phyloP scores from a whole-genome alignment of 2,797 vertebrate species.

The Ptychobarbus kaznakovi region DNA sequence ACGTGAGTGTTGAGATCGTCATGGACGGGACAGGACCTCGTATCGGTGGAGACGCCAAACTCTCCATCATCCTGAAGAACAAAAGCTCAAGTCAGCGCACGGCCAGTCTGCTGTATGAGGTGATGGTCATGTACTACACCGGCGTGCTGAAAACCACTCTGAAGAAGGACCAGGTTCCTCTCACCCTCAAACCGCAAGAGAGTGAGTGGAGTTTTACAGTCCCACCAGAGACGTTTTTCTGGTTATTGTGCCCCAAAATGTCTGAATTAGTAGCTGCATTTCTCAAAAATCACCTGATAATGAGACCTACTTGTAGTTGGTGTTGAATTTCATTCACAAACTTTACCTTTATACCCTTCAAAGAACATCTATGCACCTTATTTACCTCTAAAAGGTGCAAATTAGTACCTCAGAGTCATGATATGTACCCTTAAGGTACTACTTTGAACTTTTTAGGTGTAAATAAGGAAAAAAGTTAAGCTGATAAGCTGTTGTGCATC shows the following conservation, averaged over 20 bases:
- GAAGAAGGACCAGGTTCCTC: slow-evolving; percentile 78
- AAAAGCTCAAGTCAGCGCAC: slow-evolving; percentile 73
- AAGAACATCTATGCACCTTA: too few species aligned
- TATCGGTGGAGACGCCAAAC: slow-evolving; percentile 79
- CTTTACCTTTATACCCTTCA: too few species aligned
- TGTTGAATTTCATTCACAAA: neutral
- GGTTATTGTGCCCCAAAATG: neutral
- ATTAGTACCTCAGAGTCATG: too few species aligned
- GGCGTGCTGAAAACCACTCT: slow-evolving; percentile 82
- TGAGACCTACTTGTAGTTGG: neutral
- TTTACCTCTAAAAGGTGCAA: too few species aligned
- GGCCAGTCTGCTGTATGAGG: slow-evolving; percentile 82
- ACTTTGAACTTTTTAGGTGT: too few species aligned
- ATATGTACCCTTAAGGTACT: too few species aligned
- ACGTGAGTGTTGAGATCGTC: slow-evolving; percentile 79
- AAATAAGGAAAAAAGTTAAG: too few species aligned
- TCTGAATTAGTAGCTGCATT: neutral
- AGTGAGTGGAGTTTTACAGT: slow-evolving; percentile 69
- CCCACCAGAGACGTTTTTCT: neutral
- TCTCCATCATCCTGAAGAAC: slow-evolving; percentile 83
- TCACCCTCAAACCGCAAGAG: slow-evolving; percentile 79
- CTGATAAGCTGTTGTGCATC: too few species aligned
- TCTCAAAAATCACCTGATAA: neutral
- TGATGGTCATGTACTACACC: slow-evolving; percentile 88
- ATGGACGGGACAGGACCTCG: slow-evolving; percentile 78